phyloP scores from a whole-genome alignment of 2,797 vertebrate genomes.

The Poeciliopsis turneri region DNA sequence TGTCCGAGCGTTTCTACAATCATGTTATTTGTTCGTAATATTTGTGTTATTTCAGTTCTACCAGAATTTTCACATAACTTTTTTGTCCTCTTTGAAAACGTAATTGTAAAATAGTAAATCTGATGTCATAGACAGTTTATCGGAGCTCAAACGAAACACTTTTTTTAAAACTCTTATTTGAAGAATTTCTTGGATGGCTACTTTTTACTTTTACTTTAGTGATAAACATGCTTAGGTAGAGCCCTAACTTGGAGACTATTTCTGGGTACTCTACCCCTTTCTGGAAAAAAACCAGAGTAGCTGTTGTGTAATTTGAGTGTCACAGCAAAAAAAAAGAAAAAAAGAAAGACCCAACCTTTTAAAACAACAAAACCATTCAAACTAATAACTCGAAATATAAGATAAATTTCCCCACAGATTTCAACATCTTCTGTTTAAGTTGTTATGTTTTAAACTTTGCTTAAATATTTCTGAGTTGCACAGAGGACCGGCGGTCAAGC shows the following conservation, averaged over 20 bases:
- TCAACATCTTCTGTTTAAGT: neutral
- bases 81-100: neutral
- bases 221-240: neutral
- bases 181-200: neutral
- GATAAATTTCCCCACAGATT: neutral
- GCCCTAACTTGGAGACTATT: neutral
- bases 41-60: neutral
- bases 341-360: neutral
- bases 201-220: neutral
- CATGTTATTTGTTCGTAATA: neutral
- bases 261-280: neutral
- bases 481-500: neutral
- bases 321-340: neutral
- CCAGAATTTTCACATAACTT: neutral
- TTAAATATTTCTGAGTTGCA: neutral
- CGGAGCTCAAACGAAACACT: neutral
- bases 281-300: no score
- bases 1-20: neutral
- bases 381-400: neutral
- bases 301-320: neutral
- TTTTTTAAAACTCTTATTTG: neutral
- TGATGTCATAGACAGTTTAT: neutral
- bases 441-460: neutral
- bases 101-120: neutral
- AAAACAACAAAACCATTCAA: neutral